These are phyloP conservation scores for Hydrozoanthus gracilis DNA, from an alignment of 92 coral and sea anemone genomes.

Conservation along the genomic window DNA sequence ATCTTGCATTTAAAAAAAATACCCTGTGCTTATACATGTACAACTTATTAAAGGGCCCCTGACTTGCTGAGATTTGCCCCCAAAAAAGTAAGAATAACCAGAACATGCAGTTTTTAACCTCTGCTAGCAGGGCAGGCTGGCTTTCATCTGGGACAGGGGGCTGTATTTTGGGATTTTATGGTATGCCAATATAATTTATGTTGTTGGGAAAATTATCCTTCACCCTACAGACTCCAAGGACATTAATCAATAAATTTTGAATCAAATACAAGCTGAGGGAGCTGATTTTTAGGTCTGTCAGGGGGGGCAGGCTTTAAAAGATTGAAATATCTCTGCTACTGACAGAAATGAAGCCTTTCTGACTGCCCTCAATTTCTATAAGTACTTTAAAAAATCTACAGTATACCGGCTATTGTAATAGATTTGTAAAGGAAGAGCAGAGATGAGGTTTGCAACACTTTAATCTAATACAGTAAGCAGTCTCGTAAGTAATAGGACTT, in stretches of 20 bases:
- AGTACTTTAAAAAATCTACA: slow-evolving; percentile 16
- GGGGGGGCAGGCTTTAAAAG: slow-evolving; percentile 27
- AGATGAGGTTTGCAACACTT: no score
- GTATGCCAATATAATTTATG: no score
- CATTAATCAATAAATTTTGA: no score
- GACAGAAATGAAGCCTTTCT: no score
- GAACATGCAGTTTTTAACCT: background rate
- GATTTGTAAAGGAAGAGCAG: slow-evolving; percentile 9
- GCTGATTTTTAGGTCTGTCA: slow-evolving; percentile 17
- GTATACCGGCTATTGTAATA: no score
- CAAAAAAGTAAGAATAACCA: no score
- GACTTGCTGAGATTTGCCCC: slow-evolving; percentile 22
- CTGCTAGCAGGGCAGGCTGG: slow-evolving; percentile 32
- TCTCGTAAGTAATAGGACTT: slow-evolving; percentile 25
- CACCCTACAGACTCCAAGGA: slow-evolving; percentile 24
- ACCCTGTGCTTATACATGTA: slow-evolving; percentile 21
- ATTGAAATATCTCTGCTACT: no score
- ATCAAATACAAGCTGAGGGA: slow-evolving; percentile 15
- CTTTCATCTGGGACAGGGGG: no score
- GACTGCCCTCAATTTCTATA: no score
- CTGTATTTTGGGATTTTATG: no score
- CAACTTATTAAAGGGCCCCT: slow-evolving; percentile 22
- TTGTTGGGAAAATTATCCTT: slow-evolving; percentile 27
- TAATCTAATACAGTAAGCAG: no score
- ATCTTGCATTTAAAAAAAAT: no score